phyloP scores from a whole-genome alignment of 2,113 vertebrate species.

The Ahaetulla prasina region DNA sequence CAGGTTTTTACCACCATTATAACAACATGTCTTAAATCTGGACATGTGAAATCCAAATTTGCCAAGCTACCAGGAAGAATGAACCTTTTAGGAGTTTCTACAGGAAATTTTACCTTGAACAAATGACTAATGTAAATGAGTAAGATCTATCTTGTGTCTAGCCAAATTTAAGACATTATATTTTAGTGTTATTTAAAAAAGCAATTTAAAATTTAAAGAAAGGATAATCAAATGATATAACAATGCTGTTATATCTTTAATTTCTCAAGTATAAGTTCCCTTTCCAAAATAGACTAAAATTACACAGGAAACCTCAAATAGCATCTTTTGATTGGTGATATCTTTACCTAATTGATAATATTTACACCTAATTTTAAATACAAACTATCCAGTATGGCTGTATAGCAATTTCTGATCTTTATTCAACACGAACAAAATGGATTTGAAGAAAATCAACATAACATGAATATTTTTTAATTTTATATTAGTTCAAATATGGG shows the following conservation, averaged over 20 bases:
- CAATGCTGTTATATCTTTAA: neutral
- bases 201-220: neutral
- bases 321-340: conserved; percentile 57
- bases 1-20: neutral
- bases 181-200: neutral
- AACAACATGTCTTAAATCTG: neutral
- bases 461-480: conserved; percentile 16
- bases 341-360: conserved; percentile 42
- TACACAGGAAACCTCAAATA: conserved; percentile 62
- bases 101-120: neutral
- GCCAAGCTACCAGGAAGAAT: neutral
- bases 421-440: conserved; percentile 24
- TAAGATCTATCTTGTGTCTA: neutral
- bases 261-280: neutral
- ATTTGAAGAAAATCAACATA: conserved; percentile 40
- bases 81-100: neutral
- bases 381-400: conserved; percentile 40
- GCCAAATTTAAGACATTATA: neutral
- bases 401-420: conserved; percentile 36
- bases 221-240: neutral
- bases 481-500: conserved; percentile 25
- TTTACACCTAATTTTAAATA: conserved; percentile 52
- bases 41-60: neutral
- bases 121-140: neutral
- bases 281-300: conserved; percentile 49